phyloP scores from a whole-genome alignment of 2,888 invertebrate species.

The Pristionchus entomophagus region DNA sequence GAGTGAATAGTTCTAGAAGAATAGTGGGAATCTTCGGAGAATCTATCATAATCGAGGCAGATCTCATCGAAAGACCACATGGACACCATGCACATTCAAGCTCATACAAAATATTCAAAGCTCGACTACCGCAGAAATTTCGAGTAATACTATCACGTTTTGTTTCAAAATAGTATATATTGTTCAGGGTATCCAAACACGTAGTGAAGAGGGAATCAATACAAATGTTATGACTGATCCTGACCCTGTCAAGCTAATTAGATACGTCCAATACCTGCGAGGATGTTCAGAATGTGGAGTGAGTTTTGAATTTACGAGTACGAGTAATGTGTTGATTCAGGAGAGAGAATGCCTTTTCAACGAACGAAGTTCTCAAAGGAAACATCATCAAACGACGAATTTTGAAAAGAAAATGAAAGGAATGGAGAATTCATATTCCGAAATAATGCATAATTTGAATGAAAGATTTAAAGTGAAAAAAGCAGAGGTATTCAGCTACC shows the following conservation, averaged over 20 bases:
- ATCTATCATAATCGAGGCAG: neutral
- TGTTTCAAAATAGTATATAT: neutral
- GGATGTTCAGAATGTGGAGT: neutral
- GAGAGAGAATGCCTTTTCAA: neutral
- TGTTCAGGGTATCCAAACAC: neutral
- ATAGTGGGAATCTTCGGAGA: neutral
- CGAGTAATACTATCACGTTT: neutral
- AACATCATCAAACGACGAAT: neutral
- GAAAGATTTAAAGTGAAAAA: neutral
- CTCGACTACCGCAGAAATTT: neutral
- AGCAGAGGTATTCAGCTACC: neutral
- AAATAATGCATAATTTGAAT: constrained; percentile 3
- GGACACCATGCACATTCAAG: neutral
- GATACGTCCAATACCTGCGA: neutral
- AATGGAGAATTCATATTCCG: neutral
- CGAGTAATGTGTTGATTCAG: neutral
- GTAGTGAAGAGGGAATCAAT: neutral
- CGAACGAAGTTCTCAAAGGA: neutral
- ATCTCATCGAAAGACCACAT: neutral
- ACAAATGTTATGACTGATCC: neutral
- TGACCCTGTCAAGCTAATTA: neutral
- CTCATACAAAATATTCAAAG: neutral
- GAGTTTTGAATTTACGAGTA: neutral
- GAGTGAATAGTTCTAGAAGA: neutral
- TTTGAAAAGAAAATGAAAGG: constrained; percentile 20